Evolutionary conservation across 2,888 invertebrate genomes (phyloP).

Genomic region (Eilema caniola): DNA sequence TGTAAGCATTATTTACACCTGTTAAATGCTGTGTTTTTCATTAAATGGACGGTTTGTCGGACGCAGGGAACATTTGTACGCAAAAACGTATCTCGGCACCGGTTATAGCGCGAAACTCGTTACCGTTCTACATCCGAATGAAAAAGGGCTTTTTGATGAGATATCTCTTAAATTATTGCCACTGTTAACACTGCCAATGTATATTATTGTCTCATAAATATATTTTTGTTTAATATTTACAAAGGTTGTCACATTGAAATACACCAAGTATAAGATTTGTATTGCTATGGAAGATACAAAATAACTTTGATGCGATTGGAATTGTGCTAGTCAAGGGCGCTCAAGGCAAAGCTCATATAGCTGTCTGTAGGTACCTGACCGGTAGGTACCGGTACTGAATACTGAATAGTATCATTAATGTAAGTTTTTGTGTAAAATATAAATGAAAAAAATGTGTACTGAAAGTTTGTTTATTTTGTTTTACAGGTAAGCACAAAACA

Average conservation of each 20-base stretch:
- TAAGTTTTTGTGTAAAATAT: neutral
- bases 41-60: neutral
- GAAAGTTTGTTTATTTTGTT: slow-evolving; percentile 21
- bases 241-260: no score
- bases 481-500: slow-evolving; percentile 65
- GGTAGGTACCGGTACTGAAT: no score
- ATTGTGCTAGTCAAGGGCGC: no score
- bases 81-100: neutral
- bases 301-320: no score
- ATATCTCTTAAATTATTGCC: no score
- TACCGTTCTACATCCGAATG: no score
- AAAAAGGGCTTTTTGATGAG: no score
- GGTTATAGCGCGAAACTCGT: neutral
- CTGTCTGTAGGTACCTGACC: neutral
- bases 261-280: no score
- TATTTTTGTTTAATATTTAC: no score
- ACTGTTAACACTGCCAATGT: no score
- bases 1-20: neutral
- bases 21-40: neutral
- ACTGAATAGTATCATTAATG: neutral
- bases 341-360: neutral
- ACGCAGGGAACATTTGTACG: neutral
- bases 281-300: no score
- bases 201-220: no score
- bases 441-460: neutral